These are phyloP conservation scores for Trichonephila inaurata DNA, from an alignment of 1,140 invertebrate species.

Conservation along the genomic window DNA sequence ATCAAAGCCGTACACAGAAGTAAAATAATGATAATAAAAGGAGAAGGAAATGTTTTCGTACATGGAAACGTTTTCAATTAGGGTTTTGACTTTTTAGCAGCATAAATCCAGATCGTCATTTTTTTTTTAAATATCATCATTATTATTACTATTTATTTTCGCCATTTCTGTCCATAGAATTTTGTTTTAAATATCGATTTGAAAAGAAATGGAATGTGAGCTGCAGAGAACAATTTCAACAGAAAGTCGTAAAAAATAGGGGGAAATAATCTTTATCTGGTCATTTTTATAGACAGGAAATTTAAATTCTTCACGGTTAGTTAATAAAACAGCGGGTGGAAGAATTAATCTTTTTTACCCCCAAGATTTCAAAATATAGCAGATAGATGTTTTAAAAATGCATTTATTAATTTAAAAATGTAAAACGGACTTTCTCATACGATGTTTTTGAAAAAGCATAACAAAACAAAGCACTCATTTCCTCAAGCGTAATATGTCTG, in stretches of 20 bases:
- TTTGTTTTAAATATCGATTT: constrained; percentile 58
- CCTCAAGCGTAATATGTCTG: too few relatives aligned
- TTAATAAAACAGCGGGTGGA: not conserved
- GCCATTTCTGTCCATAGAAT: constrained; percentile 17
- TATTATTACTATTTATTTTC: constrained; percentile 37
- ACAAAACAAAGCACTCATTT: too few relatives aligned
- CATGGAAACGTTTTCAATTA: constrained; percentile 65
- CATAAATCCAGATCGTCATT: constrained; percentile 43
- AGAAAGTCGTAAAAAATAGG: not conserved
- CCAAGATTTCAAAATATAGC: too few relatives aligned
- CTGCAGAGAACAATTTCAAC: not conserved
- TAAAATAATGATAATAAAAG: constrained; percentile 60
- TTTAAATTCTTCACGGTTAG: not conserved
- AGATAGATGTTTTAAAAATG: too few relatives aligned
- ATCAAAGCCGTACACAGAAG: constrained; percentile 32
- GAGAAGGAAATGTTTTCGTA: constrained; percentile 68
- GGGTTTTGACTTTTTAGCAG: constrained; percentile 68
- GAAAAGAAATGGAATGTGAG: constrained; percentile 24
- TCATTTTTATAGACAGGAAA: not conserved
- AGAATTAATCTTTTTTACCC: too few relatives aligned
- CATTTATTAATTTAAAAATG: too few relatives aligned
- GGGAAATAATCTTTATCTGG: not conserved
- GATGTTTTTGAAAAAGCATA: too few relatives aligned
- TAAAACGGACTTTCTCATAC: too few relatives aligned
- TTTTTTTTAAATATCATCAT: constrained; percentile 1